Conservation (phyloP, 2,797 vertebrate species). For the Syngnathus rostellatus region DNA sequence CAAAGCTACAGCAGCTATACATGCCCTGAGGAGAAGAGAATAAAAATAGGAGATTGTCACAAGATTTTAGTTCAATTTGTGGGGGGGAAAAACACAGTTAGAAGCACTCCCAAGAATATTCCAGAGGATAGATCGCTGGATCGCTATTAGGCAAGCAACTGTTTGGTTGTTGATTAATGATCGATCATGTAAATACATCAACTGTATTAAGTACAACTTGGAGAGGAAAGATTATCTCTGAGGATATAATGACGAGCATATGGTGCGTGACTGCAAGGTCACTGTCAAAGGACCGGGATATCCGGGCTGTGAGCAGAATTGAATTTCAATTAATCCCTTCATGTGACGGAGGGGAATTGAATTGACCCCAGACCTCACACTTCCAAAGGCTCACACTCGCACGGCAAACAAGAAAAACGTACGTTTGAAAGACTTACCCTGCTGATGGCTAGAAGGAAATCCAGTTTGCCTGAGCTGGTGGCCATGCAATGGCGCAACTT, state of each 20-base stretch:
- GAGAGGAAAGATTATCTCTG: slow-evolving; percentile 26
- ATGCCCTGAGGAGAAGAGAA: slow-evolving; percentile 71
- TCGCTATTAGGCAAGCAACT: too few species aligned
- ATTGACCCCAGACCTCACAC: slow-evolving; percentile 44
- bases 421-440: slow-evolving; percentile 66
- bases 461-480: slow-evolving; percentile 77
- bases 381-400: slow-evolving; percentile 28
- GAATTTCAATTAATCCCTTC: slow-evolving; percentile 58
- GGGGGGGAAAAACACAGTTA: not conserved
- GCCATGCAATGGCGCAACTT: slow-evolving; percentile 84
- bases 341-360: slow-evolving; percentile 54
- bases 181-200: slow-evolving; percentile 38
- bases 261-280: slow-evolving; percentile 40
- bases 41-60: not conserved
- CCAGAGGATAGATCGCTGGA: too few species aligned
- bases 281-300: slow-evolving; percentile 47
- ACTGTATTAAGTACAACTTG: slow-evolving; percentile 20
- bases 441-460: slow-evolving; percentile 86
- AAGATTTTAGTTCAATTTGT: not conserved
- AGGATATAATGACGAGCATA: slow-evolving; percentile 33
- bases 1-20: slow-evolving; percentile 91
- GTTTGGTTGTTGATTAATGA: slow-evolving; percentile 28
- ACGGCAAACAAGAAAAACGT: not conserved
- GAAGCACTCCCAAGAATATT: not conserved
- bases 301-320: slow-evolving; percentile 50